A percentile compares a stretch with the other conserved stretches of the same genome.
Conservation (phyloP, 2,797 vertebrate species). For the Rhabdomys pumilio region DNA sequence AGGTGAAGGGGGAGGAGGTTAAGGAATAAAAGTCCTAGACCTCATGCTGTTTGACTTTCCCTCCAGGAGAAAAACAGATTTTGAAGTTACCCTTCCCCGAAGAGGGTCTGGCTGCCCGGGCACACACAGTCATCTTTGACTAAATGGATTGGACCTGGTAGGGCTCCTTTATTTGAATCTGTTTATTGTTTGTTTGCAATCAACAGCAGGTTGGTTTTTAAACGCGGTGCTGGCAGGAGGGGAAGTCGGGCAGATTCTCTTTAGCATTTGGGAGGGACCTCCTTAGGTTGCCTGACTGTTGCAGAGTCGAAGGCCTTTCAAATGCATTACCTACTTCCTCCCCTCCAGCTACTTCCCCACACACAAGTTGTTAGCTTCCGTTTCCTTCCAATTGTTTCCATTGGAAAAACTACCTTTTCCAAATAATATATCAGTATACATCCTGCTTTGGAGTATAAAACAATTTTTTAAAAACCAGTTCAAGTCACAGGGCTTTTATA, state of each 20-base stretch:
- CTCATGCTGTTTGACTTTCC: slow-evolving; percentile 51
- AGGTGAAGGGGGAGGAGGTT: slow-evolving; percentile 43
- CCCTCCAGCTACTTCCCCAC: not conserved
- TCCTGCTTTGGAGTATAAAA: slow-evolving; percentile 64
- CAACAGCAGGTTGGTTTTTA: slow-evolving; percentile 63
- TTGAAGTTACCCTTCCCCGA: slow-evolving; percentile 43
- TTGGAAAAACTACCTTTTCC: slow-evolving; percentile 59
- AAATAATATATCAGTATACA: slow-evolving; percentile 41
- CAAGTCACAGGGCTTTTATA: slow-evolving; percentile 58
- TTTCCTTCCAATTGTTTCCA: slow-evolving; percentile 56
- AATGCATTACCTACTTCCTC: slow-evolving; percentile 32
- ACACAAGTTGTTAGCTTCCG: slow-evolving; percentile 38
- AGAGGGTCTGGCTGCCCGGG: not conserved
- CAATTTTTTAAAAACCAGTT: not conserved
- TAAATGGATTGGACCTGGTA: slow-evolving; percentile 61
- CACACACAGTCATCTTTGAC: slow-evolving; percentile 68
- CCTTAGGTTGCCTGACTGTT: not conserved
- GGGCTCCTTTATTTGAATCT: slow-evolving; percentile 75
- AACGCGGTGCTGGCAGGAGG: slow-evolving; percentile 58
- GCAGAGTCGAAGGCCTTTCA: slow-evolving; percentile 28
- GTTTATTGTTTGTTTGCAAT: slow-evolving; percentile 78
- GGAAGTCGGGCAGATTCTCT: slow-evolving; percentile 45
- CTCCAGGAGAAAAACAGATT: slow-evolving; percentile 77
- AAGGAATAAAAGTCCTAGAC: slow-evolving; percentile 62
- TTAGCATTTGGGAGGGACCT: slow-evolving; percentile 14